Conservation (phyloP, 2,113 vertebrate species). For the Tyto alba region DNA sequence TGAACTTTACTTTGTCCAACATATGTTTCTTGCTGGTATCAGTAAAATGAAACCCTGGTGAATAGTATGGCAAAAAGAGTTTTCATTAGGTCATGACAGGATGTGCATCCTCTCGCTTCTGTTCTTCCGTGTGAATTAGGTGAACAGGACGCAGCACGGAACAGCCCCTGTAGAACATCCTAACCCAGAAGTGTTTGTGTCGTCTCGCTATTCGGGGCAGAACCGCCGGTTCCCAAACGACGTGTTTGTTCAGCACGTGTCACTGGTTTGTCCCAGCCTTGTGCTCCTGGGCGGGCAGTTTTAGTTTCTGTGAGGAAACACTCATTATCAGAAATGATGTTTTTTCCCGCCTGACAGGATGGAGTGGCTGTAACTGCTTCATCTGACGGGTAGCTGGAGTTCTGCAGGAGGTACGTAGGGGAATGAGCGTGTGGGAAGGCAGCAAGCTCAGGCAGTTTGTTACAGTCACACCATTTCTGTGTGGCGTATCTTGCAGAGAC, state of each 20-base stretch:
- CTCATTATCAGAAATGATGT: neutral
- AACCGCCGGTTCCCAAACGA: neutral
- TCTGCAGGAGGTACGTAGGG: neutral
- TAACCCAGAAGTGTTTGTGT: neutral
- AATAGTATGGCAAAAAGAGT: neutral
- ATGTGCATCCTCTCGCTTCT: neutral
- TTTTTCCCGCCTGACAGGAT: neutral
- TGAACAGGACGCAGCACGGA: neutral
- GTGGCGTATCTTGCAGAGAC: neutral
- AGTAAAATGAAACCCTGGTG: conserved; percentile 8
- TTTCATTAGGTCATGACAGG: neutral
- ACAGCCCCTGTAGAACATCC: neutral
- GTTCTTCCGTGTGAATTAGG: too few relatives aligned
- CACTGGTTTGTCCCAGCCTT: neutral
- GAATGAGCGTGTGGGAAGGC: neutral
- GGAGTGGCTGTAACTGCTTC: neutral
- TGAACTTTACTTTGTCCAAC: conserved; percentile 4
- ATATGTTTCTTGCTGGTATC: neutral
- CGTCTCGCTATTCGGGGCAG: neutral
- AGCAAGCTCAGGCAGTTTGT: neutral
- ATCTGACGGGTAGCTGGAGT: neutral
- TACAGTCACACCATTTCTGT: neutral
- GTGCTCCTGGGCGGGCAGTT: neutral
- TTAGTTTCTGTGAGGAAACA: neutral
- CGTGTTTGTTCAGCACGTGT: fast-evolving